Percentiles rank a stretch among this genome's conserved stretches.
Evolutionary conservation across 2,113 vertebrate genomes (phyloP).

Genomic region (Blennius ocellaris): DNA sequence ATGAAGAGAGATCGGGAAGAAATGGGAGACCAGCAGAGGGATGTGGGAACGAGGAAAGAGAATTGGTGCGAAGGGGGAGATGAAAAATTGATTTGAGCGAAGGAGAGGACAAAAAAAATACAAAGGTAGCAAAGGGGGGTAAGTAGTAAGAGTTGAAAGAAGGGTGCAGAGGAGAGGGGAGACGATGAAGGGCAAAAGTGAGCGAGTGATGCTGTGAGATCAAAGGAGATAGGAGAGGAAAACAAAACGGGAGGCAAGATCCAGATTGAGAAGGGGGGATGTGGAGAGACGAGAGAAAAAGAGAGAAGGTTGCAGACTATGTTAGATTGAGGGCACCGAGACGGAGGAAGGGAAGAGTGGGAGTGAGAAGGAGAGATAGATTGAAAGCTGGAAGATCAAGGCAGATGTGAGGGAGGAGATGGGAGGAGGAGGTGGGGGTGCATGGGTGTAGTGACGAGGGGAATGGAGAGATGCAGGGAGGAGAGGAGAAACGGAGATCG

Average conservation of each 20-base stretch:
- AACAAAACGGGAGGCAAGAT: slow-evolving; percentile 18
- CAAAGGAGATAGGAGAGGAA: slow-evolving; percentile 46
- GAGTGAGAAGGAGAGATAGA: slow-evolving; percentile 45
- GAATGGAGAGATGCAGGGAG: slow-evolving; percentile 61
- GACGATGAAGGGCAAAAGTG: slow-evolving; percentile 31
- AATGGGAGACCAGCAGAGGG: slow-evolving; percentile 39
- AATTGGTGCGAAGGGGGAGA: slow-evolving; percentile 34
- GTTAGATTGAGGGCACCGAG: slow-evolving; percentile 58
- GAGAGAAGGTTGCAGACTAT: slow-evolving; percentile 24
- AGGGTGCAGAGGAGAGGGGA: slow-evolving; percentile 22
- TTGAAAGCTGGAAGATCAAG: slow-evolving; percentile 73
- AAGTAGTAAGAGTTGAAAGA: slow-evolving; percentile 32
- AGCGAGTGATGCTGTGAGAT: slow-evolving; percentile 42
- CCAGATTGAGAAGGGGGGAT: slow-evolving; percentile 13
- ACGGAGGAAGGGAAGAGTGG: slow-evolving; percentile 44
- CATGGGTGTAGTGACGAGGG: slow-evolving; percentile 40
- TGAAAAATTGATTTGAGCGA: slow-evolving; percentile 42
- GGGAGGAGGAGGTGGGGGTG: slow-evolving; percentile 20
- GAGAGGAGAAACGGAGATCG: slow-evolving; percentile 70
- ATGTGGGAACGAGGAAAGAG: slow-evolving; percentile 45
- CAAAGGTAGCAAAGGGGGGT: slow-evolving; percentile 11
- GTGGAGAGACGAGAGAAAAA: slow-evolving; percentile 1
- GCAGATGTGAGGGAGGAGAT: slow-evolving; percentile 63
- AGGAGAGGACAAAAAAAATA: slow-evolving; percentile 18
- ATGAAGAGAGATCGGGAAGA: slow-evolving; percentile 37